Evolutionary conservation across 2,113 vertebrate species (phyloP).

Genomic region (Pomatostomus ruficeps): DNA sequence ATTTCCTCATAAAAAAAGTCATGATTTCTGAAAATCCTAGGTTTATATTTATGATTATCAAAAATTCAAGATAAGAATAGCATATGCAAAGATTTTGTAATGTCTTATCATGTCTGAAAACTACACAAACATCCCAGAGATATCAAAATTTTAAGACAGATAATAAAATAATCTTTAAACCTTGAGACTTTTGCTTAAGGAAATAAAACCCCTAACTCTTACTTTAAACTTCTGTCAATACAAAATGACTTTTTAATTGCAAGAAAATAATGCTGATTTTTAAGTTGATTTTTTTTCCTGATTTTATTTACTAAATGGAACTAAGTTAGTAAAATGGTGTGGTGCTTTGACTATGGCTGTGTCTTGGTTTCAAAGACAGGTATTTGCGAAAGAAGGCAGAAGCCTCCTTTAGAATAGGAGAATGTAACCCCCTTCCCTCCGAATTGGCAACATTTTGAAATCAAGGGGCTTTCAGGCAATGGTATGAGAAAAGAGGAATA

Average conservation of each 20-base stretch:
- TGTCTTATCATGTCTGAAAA: neutral
- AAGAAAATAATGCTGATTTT: neutral
- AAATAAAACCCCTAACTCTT: neutral
- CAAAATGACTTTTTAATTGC: neutral
- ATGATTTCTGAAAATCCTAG: neutral
- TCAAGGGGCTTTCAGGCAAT: no score
- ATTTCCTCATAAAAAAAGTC: neutral
- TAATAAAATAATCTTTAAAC: neutral
- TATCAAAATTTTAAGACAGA: neutral
- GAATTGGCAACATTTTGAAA: no score
- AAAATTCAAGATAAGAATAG: neutral
- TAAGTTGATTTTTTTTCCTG: neutral
- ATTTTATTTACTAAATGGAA: neutral
- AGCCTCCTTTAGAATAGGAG: no score
- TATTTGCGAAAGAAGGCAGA: no score
- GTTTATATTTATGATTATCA: neutral
- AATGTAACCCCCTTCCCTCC: no score
- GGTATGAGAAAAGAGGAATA: no score
- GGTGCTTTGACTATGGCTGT: neutral
- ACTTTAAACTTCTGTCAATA: neutral
- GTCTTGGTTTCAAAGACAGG: no score
- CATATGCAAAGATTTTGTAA: neutral
- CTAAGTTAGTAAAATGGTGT: neutral
- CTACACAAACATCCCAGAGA: fast-evolving
- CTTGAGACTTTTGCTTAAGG: neutral